A percentile compares a stretch with the other conserved stretches of the same genome.
These are phyloP conservation scores for Microctenopoma lineatum DNA, from an alignment of 2,797 vertebrate genomes.

Conservation along the genomic window DNA sequence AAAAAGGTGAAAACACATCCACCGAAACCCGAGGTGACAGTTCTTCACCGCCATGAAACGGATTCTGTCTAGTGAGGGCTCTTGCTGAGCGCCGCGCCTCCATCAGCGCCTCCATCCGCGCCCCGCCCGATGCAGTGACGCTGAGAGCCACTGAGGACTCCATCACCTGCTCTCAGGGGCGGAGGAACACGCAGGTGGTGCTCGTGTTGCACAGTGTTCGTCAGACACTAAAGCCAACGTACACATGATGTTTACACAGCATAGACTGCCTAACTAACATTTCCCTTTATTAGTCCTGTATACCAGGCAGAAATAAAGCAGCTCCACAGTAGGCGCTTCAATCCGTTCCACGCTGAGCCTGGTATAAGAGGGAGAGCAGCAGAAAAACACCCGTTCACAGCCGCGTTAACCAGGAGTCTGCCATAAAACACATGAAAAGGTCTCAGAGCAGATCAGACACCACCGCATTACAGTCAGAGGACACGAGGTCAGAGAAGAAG, in stretches of 20 bases:
- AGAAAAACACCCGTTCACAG: neutral
- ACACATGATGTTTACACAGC: no score
- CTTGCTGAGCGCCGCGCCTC: neutral
- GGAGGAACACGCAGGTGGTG: neutral
- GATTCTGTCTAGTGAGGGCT: neutral
- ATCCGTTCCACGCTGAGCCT: neutral
- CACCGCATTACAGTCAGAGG: neutral
- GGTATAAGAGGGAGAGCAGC: no score
- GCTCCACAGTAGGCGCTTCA: no score
- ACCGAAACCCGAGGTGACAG: neutral
- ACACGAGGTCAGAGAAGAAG: neutral
- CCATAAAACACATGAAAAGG: conserved; percentile 10
- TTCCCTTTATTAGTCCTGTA: no score
- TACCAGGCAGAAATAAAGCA: no score
- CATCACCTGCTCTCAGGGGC: neutral
- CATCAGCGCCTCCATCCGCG: neutral
- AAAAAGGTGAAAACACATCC: neutral
- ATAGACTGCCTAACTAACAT: no score
- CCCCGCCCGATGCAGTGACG: neutral
- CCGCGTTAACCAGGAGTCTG: neutral
- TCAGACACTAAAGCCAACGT: no score
- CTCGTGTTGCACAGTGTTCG: no score
- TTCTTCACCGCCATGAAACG: neutral
- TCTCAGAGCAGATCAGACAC: neutral
- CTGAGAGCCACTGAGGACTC: conserved; percentile 14